Conservation (phyloP, 2,888 invertebrate genomes). For the Blera fallax region DNA sequence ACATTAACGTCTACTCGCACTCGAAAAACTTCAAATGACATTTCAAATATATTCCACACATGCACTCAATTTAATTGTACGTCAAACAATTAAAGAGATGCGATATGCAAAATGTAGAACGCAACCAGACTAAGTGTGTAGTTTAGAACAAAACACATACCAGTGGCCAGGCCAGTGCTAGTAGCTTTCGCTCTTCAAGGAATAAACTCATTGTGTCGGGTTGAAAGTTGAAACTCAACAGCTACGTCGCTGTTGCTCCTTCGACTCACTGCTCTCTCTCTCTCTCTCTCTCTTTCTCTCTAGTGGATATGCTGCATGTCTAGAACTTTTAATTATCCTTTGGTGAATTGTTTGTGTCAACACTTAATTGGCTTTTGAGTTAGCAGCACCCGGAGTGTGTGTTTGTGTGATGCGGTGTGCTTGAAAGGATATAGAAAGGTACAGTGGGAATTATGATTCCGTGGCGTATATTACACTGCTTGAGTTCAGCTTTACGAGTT, state of each 20-base stretch:
- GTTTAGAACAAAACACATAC: slow-evolving; percentile 54
- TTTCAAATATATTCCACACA: not conserved
- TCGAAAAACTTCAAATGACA: not conserved
- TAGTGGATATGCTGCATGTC: slow-evolving; percentile 40
- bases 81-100: slow-evolving; percentile 63
- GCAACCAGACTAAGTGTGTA: slow-evolving; percentile 20
- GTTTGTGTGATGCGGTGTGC: not conserved
- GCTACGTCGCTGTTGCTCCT: not conserved
- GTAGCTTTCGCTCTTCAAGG: not conserved
- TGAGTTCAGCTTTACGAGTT: slow-evolving; percentile 42
- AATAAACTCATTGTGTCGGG: slow-evolving; percentile 17
- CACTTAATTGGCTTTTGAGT: slow-evolving; percentile 71
- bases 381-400: slow-evolving; percentile 20
- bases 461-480: not conserved
- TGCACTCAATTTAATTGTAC: slow-evolving; percentile 56
- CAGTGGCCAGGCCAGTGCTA: slow-evolving; percentile 41
- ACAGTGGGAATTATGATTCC: slow-evolving; percentile 47
- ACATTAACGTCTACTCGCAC: too few species aligned
- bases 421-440: not conserved
- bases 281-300: not conserved
- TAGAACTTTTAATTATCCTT: slow-evolving; percentile 73
- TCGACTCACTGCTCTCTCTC: not conserved
- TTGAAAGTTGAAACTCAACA: slow-evolving; percentile 35
- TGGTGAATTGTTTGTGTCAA: slow-evolving; percentile 72
- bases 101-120: slow-evolving; percentile 60